A percentile compares a stretch with the other conserved stretches of the same genome.
Evolutionary conservation across 1,140 invertebrate genomes (phyloP).

Genomic region (Bilobella aurantiaca): DNA sequence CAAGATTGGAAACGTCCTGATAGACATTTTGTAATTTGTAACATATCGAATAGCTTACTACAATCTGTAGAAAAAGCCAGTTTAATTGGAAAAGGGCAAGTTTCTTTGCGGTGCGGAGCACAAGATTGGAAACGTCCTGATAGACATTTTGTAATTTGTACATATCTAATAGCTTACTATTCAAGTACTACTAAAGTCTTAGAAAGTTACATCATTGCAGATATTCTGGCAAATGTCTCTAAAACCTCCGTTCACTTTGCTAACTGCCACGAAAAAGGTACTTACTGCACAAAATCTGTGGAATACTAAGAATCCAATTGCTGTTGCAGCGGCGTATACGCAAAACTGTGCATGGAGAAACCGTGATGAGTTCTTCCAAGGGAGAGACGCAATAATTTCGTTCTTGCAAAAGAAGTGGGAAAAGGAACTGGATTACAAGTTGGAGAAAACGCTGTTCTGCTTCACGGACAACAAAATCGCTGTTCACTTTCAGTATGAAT

Average conservation of each 20-base stretch:
- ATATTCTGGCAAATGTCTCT: background rate
- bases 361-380: slow-evolving; percentile 2
- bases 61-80: no score
- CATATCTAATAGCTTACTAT: background rate
- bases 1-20: no score
- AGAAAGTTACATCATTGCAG: background rate
- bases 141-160: no score
- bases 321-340: slow-evolving; percentile 9
- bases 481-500: slow-evolving; percentile 19
- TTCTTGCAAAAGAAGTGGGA: slow-evolving; percentile 13
- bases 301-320: background rate
- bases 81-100: no score
- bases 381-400: background rate
- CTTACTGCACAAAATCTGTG: slow-evolving; percentile 4
- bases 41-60: no score
- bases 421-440: slow-evolving; percentile 14
- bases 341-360: slow-evolving; percentile 2
- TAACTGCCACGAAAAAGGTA: background rate
- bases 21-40: no score
- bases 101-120: no score
- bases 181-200: background rate
- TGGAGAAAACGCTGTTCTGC: slow-evolving; percentile 12
- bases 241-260: slow-evolving; percentile 10
- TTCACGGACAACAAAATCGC: slow-evolving; percentile 17
- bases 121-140: no score